A percentile compares a stretch with the other conserved stretches of the same genome.
phyloP scores from a whole-genome alignment of 1,140 invertebrate genomes.

The Helicorthomorpha holstii region DNA sequence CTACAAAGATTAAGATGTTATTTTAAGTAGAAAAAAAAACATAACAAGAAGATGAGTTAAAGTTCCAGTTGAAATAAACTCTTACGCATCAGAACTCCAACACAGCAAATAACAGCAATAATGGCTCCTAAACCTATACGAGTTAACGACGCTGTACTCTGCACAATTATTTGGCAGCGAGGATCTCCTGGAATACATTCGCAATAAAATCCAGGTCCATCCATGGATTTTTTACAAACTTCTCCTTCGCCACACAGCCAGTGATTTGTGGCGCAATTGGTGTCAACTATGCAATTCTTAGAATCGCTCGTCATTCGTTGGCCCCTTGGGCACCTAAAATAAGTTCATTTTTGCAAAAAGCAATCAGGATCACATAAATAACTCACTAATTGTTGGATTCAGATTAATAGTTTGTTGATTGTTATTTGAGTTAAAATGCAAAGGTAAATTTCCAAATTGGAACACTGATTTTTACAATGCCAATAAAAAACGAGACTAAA shows the following conservation, averaged over 20 bases:
- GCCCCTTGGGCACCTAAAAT: neutral
- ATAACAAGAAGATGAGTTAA: too few relatives aligned
- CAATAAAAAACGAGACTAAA: too few relatives aligned
- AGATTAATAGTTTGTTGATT: too few relatives aligned
- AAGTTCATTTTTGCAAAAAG: too few relatives aligned
- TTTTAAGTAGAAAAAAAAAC: neutral
- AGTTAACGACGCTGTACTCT: neutral
- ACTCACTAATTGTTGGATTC: too few relatives aligned
- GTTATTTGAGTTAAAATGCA: too few relatives aligned
- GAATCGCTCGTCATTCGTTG: neutral
- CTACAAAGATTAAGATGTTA: too few relatives aligned
- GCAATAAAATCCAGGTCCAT: neutral
- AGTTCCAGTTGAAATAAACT: too few relatives aligned
- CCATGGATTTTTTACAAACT: neutral
- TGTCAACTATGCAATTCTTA: neutral
- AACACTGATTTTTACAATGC: too few relatives aligned
- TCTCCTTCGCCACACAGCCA: neutral
- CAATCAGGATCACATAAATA: too few relatives aligned
- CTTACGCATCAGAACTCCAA: neutral
- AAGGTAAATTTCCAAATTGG: too few relatives aligned
- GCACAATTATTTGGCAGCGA: neutral
- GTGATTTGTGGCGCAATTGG: neutral
- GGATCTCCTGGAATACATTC: neutral
- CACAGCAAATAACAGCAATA: neutral
- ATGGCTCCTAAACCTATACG: neutral